These are phyloP conservation scores for Patella ulyssiponensis DNA, from an alignment of 2,888 invertebrate genomes.

Conservation along the genomic window DNA sequence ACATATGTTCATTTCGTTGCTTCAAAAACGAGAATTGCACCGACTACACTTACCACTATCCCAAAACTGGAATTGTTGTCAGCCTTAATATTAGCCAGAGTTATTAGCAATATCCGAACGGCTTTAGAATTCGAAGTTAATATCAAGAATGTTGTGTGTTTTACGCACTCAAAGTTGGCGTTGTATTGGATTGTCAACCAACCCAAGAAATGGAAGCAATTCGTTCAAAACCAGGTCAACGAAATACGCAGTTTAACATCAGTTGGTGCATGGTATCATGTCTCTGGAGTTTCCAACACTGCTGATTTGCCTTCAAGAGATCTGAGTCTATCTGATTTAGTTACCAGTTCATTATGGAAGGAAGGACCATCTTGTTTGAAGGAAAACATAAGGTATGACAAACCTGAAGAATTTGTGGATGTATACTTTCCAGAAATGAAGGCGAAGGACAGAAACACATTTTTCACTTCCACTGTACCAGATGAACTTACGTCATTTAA, in stretches of 20 bases:
- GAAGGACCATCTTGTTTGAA: neutral
- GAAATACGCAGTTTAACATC: neutral
- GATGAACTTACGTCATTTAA: no score
- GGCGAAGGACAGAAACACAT: neutral
- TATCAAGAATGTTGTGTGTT: neutral
- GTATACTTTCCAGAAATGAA: neutral
- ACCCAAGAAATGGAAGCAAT: neutral
- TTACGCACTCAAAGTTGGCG: neutral
- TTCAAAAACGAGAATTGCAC: neutral
- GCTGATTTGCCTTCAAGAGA: slow-evolving; percentile 1
- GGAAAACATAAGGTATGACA: neutral
- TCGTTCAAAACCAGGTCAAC: neutral
- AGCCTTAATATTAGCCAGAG: neutral
- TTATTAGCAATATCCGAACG: neutral
- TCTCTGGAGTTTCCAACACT: neutral
- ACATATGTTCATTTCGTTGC: neutral
- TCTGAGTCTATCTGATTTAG: neutral
- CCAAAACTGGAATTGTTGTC: neutral
- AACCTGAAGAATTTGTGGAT: neutral
- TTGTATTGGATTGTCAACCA: neutral
- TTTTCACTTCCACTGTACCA: no score
- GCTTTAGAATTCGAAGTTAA: neutral
- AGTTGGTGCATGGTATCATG: neutral
- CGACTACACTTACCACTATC: neutral
- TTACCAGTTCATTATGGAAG: neutral